phyloP scores from a whole-genome alignment of 2,797 vertebrate species.

The Manis javanica region DNA sequence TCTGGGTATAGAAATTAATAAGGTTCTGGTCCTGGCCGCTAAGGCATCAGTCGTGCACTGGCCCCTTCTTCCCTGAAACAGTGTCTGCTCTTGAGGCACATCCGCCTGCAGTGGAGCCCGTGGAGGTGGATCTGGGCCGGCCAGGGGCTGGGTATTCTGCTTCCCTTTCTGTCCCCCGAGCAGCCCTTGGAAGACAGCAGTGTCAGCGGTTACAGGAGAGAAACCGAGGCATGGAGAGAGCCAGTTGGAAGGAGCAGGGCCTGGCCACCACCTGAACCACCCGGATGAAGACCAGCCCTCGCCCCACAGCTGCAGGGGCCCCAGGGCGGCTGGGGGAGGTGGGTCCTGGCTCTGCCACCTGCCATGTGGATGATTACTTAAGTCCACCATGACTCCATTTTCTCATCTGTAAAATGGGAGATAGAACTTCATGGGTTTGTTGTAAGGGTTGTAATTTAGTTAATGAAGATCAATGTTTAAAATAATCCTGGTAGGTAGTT shows the following conservation, averaged over 20 bases:
- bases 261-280: fast-evolving
- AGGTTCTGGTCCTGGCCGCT: background rate
- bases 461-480: background rate
- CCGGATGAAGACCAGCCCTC: fast-evolving
- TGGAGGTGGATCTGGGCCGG: fast-evolving
- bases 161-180: fast-evolving
- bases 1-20: background rate
- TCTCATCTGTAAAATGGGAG: background rate
- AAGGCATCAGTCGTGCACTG: background rate
- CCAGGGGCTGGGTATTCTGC: background rate
- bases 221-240: background rate
- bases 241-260: background rate
- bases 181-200: background rate
- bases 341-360: background rate
- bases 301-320: fast-evolving
- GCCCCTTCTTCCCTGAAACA: background rate
- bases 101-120: fast-evolving
- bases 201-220: background rate
- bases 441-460: background rate
- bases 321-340: background rate
- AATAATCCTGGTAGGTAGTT: fast-evolving
- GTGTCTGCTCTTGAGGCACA: background rate
- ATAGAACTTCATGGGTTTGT: fast-evolving
- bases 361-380: fast-evolving
- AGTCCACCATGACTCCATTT: background rate